Evolutionary conservation across 2,888 invertebrate genomes (phyloP), one percentile per base, ranked within the genome.

Genomic region (Drosophila mercatorum): DNA sequence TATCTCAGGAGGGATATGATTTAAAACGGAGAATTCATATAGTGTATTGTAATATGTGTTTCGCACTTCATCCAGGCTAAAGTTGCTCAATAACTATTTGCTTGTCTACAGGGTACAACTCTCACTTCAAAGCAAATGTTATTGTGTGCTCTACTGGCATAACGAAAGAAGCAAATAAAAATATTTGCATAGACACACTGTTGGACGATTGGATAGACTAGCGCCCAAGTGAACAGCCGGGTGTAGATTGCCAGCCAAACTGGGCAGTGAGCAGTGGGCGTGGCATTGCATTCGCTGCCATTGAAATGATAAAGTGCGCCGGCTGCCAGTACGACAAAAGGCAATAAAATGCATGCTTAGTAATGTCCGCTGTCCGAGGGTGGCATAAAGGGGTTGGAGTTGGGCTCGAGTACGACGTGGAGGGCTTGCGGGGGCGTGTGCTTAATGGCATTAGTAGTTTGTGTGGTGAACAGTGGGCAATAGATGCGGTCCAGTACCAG

Each of bases 151-250:
- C 71, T 78, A 75, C 72, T 81, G 69, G 71, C 76, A 82, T 80
- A 81, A 79, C 69, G 80, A 63, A 75, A 64, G 74, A 66, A 74
- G 76, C 75, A 82, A 84, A 89, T 83, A 88, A 89, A 90, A 91
- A 91, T 91, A 91, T 91, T 91, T 91, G 81, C 91, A 89, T 90
- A 91, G 83, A 87, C 91, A 74, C 81, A 73, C 73, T 68, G 67
- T 69, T 63, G 82, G 80, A 83, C 89, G 87, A 87, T 83, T 81
- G 89, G 71, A 72, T 74, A 60, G 84, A 72, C 83, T 67, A 68
- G 60, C 78, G 75, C 78, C 52, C 71, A 88, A 90, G 78, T 88
- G 90, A 80, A 61, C 88, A 86, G 60, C 44, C 46, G 22, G 65
- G 40, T 52, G 64, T 63, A 36, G 71, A 69, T 66, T 66, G 59